phyloP scores from a whole-genome alignment of 2,797 vertebrate genomes.

The Aeoliscus strigatus region DNA sequence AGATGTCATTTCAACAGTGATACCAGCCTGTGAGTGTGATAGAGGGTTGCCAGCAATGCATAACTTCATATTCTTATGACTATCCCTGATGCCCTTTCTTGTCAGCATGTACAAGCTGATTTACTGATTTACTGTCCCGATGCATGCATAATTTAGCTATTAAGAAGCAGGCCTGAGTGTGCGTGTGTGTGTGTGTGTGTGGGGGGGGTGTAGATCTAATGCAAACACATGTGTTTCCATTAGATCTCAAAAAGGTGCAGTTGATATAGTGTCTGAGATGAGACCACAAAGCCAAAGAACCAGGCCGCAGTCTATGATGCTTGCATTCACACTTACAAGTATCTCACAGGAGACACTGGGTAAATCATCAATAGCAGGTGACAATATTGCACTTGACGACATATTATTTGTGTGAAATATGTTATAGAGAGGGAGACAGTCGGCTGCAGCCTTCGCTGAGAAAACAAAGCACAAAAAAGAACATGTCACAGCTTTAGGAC shows the following conservation, averaged over 20 bases:
- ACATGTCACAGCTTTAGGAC: no score
- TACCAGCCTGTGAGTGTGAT: slow-evolving; percentile 40
- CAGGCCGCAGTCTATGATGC: slow-evolving; percentile 42
- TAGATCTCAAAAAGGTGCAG: slow-evolving; percentile 58
- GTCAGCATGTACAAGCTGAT: slow-evolving; percentile 70
- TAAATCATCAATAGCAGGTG: slow-evolving; percentile 39
- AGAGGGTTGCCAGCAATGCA: slow-evolving; percentile 27
- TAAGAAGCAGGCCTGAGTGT: slow-evolving; percentile 64
- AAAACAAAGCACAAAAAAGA: no score
- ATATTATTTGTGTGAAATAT: slow-evolving; percentile 42
- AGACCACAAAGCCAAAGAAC: slow-evolving; percentile 48
- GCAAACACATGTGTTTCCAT: slow-evolving; percentile 34
- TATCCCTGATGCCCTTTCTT: slow-evolving; percentile 70
- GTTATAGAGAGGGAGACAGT: no score
- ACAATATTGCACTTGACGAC: slow-evolving; percentile 37
- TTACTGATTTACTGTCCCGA: slow-evolving; percentile 73
- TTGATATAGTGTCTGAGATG: slow-evolving; percentile 56
- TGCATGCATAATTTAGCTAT: slow-evolving; percentile 77
- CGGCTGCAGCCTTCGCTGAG: no score
- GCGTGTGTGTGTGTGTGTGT: no score
- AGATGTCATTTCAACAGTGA: slow-evolving; percentile 43
- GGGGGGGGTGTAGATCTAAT: no score
- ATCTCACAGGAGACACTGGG: slow-evolving; percentile 34
- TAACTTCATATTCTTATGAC: slow-evolving; percentile 51
- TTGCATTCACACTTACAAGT: slow-evolving; percentile 46